Base-by-base conservation (phyloP, 2,888 invertebrate species). In the Toxonevra muliebris region DNA sequence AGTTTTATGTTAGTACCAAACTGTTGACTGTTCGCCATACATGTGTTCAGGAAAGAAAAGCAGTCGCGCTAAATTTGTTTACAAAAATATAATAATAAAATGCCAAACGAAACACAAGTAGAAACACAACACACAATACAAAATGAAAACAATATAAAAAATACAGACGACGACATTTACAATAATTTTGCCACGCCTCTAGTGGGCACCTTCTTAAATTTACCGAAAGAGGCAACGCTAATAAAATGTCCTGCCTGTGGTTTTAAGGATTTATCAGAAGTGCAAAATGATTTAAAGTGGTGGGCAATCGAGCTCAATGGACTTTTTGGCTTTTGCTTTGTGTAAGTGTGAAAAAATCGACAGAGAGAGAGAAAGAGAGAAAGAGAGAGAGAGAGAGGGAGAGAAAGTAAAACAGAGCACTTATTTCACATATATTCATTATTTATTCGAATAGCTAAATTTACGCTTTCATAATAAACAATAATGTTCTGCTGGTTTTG, bases 201-300 rank as follows among this genome's bases (percentile, higher is more conserved):
- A 57, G 74, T 80, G 5, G 83, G 83, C 30, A 82, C 82, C 2
- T 83, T 79, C 62, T 77, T 84, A 2, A 84, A 83, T 55, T 60
- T 83, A 66, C 80, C 80, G 1, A 73, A 69, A 30, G 76, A 79
- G 15, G 75, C 82, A 1, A 80, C 79, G 57, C 57, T 76, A 65
- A 68, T 83, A n/a, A 78, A 78, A 69, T 83, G 83, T 65, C 84
- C 83, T 52, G 77, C 80, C 58, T 83, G 83, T 55, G 82, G 83
- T 55, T 70, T 77, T 54, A 75, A 74, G 61, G 80, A 77, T 40
- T 60, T 75, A 58, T 79, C 80, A 48, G 78, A 82, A 57, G 74
- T 83, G 15, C 73, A 79, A 20, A 78, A 80, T 62, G 83, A 81
- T 75, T 74, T 81, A 19, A 83, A 83, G 66, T 82, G 82, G 83